A percentile compares a stretch with the other conserved stretches of the same genome.
Conservation (phyloP, 2,888 invertebrate genomes). For the Luperina nickerlii region DNA sequence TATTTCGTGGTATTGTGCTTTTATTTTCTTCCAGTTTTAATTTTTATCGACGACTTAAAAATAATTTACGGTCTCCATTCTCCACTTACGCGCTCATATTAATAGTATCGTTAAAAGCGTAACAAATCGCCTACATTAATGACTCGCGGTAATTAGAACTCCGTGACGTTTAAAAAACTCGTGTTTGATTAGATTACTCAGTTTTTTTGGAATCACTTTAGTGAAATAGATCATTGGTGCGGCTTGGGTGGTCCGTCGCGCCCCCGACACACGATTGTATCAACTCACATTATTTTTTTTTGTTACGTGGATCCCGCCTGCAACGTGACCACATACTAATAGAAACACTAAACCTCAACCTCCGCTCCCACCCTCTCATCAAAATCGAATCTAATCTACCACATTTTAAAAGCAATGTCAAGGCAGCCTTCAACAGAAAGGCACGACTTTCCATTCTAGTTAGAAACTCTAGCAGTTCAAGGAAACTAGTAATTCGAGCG, state of each 20-base stretch:
- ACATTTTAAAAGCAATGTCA: conserved; percentile 72
- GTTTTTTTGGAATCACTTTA: conserved; percentile 71
- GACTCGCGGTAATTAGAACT: conserved; percentile 74
- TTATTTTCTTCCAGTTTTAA: conserved; percentile 66
- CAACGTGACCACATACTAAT: conserved; percentile 75
- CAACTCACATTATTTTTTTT: conserved; percentile 78
- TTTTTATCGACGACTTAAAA: conserved; percentile 66
- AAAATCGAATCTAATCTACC: conserved; percentile 61
- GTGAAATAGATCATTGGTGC: conserved; percentile 74
- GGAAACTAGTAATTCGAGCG: conserved; percentile 79
- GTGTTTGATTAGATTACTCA: conserved; percentile 72
- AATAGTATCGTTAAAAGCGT: conserved; percentile 64
- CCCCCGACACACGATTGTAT: conserved; percentile 77
- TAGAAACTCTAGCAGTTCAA: conserved; percentile 78
- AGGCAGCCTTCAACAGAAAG: conserved; percentile 67
- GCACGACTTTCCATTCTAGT: conserved; percentile 69
- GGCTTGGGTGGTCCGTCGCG: conserved; percentile 80
- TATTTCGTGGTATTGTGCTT: conserved; percentile 59
- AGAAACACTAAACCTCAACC: conserved; percentile 70
- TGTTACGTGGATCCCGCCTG: conserved; percentile 68
- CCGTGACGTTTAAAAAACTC: conserved; percentile 73
- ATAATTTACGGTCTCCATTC: conserved; percentile 63
- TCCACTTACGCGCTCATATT: conserved; percentile 54
- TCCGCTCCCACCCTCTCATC: conserved; percentile 28
- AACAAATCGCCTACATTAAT: conserved; percentile 67